Percentiles rank a stretch among this genome's conserved stretches.
These are phyloP conservation scores for Gobius niger DNA, from an alignment of 2,113 vertebrate genomes.

Conservation along the genomic window DNA sequence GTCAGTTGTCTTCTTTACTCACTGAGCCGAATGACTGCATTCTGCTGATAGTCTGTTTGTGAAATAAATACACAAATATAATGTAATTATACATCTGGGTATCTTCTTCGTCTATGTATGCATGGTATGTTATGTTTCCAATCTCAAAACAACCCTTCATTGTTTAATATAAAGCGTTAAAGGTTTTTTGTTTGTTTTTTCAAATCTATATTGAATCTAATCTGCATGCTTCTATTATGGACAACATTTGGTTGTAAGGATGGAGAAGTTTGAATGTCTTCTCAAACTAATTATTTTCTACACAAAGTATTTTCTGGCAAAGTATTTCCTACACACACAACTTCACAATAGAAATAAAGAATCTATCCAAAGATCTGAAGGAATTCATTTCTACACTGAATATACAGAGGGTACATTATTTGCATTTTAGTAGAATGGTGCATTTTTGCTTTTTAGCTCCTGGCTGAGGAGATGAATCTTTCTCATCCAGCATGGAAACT, in stretches of 20 bases:
- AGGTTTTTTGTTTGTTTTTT: too few relatives aligned
- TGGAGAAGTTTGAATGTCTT: neutral
- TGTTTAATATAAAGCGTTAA: too few relatives aligned
- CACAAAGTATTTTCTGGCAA: too few relatives aligned
- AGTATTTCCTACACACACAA: too few relatives aligned
- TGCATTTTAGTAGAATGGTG: constrained; percentile 17
- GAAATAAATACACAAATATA: neutral
- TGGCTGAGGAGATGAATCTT: constrained; percentile 48
- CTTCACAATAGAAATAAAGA: neutral
- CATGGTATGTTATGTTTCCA: neutral
- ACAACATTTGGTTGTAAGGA: too few relatives aligned
- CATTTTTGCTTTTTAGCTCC: constrained; percentile 27
- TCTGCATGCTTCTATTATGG: neutral
- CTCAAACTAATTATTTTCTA: constrained; percentile 1
- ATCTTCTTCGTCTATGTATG: neutral
- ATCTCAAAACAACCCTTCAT: too few relatives aligned
- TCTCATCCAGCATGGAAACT: constrained; percentile 43
- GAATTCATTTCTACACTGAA: constrained; percentile 20
- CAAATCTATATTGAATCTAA: neutral
- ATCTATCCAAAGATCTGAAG: constrained; percentile 15
- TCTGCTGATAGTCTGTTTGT: neutral
- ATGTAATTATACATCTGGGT: neutral
- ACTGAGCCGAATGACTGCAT: neutral
- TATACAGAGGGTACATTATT: constrained; percentile 37
- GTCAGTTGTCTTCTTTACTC: neutral